A percentile compares a stretch with the other conserved stretches of the same genome.
Evolutionary conservation across 2,888 invertebrate genomes (phyloP).

Genomic region (Callimorpha dominula): DNA sequence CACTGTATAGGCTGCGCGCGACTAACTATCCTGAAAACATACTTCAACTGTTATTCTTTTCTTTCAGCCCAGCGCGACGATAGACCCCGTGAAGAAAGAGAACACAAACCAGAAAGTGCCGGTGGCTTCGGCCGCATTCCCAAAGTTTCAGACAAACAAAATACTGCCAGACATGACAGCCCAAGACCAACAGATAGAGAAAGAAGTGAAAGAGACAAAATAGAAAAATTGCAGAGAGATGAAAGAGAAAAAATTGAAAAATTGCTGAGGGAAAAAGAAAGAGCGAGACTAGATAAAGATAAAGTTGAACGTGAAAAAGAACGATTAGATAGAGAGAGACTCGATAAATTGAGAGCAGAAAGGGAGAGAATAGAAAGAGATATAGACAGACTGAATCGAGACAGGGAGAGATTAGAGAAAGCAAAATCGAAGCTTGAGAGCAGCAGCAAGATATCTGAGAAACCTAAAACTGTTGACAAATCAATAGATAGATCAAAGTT

Average conservation of each 20-base stretch:
- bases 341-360: slow-evolving; percentile 77
- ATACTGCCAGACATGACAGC: slow-evolving; percentile 59
- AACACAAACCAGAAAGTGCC: slow-evolving; percentile 66
- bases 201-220: slow-evolving; percentile 55
- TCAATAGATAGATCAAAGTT: slow-evolving; percentile 66
- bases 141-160: slow-evolving; percentile 79
- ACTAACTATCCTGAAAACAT: background rate
- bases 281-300: slow-evolving; percentile 47
- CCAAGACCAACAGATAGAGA: slow-evolving; percentile 64
- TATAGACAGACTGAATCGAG: slow-evolving; percentile 74
- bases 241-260: slow-evolving; percentile 51
- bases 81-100: slow-evolving; percentile 57
- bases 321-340: slow-evolving; percentile 70
- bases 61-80: slow-evolving; percentile 23
- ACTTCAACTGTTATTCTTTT: slow-evolving; percentile 13
- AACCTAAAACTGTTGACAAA: slow-evolving; percentile 60
- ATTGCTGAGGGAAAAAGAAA: slow-evolving; percentile 60
- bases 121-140: slow-evolving; percentile 81
- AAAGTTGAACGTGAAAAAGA: slow-evolving; percentile 68
- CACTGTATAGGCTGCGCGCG: too few species aligned
- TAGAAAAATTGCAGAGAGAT: slow-evolving; percentile 60
- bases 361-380: slow-evolving; percentile 79
- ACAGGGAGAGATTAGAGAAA: slow-evolving; percentile 77
- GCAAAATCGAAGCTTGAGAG: slow-evolving; percentile 73
- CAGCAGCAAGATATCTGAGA: slow-evolving; percentile 58